phyloP scores from a whole-genome alignment of 1,140 invertebrate species.

The Sitophilus oryzae region DNA sequence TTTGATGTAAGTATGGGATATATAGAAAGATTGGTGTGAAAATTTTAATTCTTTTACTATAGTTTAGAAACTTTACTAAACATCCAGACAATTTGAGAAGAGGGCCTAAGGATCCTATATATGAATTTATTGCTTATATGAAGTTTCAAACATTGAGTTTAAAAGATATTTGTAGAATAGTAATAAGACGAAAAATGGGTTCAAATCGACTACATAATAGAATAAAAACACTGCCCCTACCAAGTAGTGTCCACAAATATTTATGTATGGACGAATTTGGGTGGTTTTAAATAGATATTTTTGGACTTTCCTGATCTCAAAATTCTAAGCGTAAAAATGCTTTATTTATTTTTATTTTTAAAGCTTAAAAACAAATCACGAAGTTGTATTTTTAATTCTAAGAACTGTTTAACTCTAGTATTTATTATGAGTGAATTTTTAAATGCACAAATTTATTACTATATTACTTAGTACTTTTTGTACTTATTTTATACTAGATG shows the following conservation, averaged over 20 bases:
- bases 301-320: slow-evolving; percentile 4
- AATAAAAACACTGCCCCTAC: slow-evolving; percentile 41
- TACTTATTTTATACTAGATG: too few relatives aligned
- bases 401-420: too few relatives aligned
- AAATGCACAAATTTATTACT: too few relatives aligned
- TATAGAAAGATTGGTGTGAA: not conserved
- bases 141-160: slow-evolving; percentile 46
- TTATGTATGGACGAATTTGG: slow-evolving; percentile 37
- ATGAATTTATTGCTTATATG: slow-evolving; percentile 37
- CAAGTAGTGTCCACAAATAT: slow-evolving; percentile 36
- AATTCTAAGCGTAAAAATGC: too few relatives aligned
- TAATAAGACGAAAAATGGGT: slow-evolving; percentile 39
- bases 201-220: slow-evolving; percentile 33
- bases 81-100: slow-evolving; percentile 35
- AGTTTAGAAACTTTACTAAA: slow-evolving; percentile 33
- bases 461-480: too few relatives aligned
- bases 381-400: too few relatives aligned
- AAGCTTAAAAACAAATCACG: too few relatives aligned
- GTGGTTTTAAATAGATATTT: not conserved
- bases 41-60: not conserved
- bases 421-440: too few relatives aligned
- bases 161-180: slow-evolving; percentile 45
- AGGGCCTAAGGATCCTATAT: slow-evolving; percentile 30
- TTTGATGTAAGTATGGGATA: slow-evolving; percentile 28
- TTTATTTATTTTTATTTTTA: too few relatives aligned